Conservation (phyloP, 35 echinoderm and acorn worm species). For the Chiridota heheva region DNA sequence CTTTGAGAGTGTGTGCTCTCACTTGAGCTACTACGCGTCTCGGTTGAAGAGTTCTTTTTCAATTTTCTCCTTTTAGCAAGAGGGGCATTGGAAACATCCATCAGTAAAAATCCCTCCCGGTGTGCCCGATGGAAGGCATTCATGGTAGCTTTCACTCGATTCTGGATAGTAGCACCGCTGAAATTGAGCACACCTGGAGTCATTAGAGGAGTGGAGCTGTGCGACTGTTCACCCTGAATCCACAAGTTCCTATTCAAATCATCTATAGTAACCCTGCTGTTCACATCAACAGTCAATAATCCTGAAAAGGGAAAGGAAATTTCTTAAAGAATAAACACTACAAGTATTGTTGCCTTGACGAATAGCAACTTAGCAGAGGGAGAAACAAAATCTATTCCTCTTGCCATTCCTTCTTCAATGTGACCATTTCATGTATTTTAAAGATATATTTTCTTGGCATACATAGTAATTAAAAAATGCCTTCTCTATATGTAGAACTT, state of each 20-base stretch:
- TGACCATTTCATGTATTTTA: too few relatives aligned
- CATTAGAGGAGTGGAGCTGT: constrained; percentile 90
- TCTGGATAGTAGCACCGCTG: constrained; percentile 55
- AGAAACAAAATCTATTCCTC: too few relatives aligned
- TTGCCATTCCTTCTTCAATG: too few relatives aligned
- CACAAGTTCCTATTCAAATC: constrained; percentile 80
- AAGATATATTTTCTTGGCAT: too few relatives aligned
- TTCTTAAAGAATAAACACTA: too few relatives aligned
- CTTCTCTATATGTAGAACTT: too few relatives aligned
- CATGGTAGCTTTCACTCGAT: constrained; percentile 88
- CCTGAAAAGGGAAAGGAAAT: constrained; percentile 17
- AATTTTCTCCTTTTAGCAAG: constrained; percentile 88
- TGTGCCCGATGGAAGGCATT: constrained; percentile 89
- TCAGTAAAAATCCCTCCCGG: constrained; percentile 81
- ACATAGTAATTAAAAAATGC: too few relatives aligned
- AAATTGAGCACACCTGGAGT: constrained; percentile 82
- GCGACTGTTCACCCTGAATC: constrained; percentile 79
- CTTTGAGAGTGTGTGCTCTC: constrained; percentile 60
- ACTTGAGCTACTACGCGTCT: constrained; percentile 78
- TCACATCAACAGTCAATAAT: constrained; percentile 61
- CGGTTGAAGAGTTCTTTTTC: constrained; percentile 94
- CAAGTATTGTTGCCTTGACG: too few relatives aligned
- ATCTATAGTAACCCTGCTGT: constrained; percentile 59
- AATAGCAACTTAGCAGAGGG: too few relatives aligned
- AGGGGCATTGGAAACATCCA: constrained; percentile 94